Percentiles rank a stretch among this genome's conserved stretches.
Evolutionary conservation across 2,888 invertebrate species (phyloP).

Genomic region (Tetrapedia diversipes): DNA sequence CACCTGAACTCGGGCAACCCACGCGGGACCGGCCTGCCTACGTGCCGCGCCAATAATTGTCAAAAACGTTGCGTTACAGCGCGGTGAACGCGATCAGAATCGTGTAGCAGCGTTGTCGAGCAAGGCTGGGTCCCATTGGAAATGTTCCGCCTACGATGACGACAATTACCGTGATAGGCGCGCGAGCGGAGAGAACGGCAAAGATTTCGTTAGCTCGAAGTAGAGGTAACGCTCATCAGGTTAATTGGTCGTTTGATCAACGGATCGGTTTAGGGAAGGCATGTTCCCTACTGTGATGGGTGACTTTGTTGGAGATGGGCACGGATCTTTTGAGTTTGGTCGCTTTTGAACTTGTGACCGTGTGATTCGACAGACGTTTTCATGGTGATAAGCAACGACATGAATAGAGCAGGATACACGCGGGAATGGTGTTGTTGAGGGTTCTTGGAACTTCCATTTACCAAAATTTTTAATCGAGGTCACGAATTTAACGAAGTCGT

Average conservation of each 20-base stretch:
- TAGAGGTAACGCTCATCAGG: neutral
- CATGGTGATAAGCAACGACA: too few species aligned
- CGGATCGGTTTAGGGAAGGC: neutral
- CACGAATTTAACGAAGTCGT: too few species aligned
- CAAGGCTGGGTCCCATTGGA: too few species aligned
- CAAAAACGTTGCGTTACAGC: slow-evolving; percentile 28
- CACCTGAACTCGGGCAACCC: slow-evolving; percentile 66
- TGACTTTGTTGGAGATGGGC: neutral
- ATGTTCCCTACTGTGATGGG: neutral
- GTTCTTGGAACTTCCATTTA: too few species aligned
- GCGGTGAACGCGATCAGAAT: neutral
- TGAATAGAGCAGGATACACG: too few species aligned
- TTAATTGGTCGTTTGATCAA: slow-evolving; percentile 23
- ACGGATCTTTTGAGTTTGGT: too few species aligned
- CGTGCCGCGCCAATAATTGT: slow-evolving; percentile 64
- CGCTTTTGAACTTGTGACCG: too few species aligned
- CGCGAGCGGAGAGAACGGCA: neutral
- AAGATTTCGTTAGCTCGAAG: neutral
- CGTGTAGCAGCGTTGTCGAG: neutral
- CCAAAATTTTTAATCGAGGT: too few species aligned
- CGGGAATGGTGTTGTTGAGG: too few species aligned
- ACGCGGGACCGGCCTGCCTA: slow-evolving; percentile 60
- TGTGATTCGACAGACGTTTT: too few species aligned
- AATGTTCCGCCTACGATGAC: too few species aligned
- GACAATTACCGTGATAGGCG: slow-evolving; percentile 18